phyloP scores from a whole-genome alignment of 2,113 vertebrate genomes.

The Oncorhynchus masou region DNA sequence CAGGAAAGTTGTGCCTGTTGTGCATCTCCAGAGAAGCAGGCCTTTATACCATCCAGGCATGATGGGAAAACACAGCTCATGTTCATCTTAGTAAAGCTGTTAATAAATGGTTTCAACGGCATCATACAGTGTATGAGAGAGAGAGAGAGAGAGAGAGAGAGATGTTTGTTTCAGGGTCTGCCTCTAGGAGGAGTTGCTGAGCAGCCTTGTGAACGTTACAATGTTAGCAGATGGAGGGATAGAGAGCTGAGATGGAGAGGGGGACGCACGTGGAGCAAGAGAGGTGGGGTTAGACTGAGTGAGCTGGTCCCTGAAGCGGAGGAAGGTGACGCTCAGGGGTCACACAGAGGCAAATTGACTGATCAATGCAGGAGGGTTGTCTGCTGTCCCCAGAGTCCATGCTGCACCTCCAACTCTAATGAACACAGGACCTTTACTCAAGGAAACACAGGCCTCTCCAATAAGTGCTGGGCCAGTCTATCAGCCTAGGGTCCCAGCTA shows the following conservation, averaged over 20 bases:
- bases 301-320: slow-evolving; percentile 4
- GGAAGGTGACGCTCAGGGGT: slow-evolving; percentile 19
- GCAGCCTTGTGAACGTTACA: slow-evolving; percentile 1
- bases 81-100: slow-evolving; percentile 86
- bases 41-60: slow-evolving; percentile 78
- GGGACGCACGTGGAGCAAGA: slow-evolving; percentile 1
- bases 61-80: slow-evolving; percentile 84
- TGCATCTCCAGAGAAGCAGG: slow-evolving; percentile 28
- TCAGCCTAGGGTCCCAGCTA: background rate
- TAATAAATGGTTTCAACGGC: slow-evolving; percentile 91
- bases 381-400: slow-evolving; percentile 10
- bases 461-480: background rate
- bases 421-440: slow-evolving; percentile 19
- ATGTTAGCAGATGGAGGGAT: slow-evolving; percentile 2
- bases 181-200: slow-evolving; percentile 8
- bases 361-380: slow-evolving; percentile 32
- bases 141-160: background rate
- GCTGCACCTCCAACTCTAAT: slow-evolving; percentile 25
- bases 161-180: slow-evolving; percentile 25
- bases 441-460: background rate
- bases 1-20: background rate
- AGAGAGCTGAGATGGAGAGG: background rate
- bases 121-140: slow-evolving; percentile 70
- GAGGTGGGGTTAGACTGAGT: background rate
- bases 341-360: slow-evolving; percentile 42